Evolutionary conservation across 2,888 invertebrate genomes (phyloP), one percentile per base, ranked within the genome.

Genomic region (Thereva unica): DNA sequence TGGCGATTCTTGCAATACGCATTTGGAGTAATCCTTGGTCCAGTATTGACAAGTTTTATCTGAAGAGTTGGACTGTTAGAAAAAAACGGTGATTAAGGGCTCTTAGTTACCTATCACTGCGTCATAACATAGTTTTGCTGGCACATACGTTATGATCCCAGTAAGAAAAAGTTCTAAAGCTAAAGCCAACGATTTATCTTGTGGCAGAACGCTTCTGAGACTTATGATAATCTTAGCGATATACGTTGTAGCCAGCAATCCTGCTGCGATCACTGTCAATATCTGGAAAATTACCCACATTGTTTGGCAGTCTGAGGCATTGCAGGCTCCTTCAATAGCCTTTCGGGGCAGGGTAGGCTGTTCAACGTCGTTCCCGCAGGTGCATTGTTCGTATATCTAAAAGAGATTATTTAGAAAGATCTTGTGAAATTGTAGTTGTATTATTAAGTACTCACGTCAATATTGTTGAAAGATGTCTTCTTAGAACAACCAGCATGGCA

Each of bases 401-500:
- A 77, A 71, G 63, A 50, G 12, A 66, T 34, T 69, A 45, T 35
- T 23, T 52, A 52, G n/a, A 40, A 53, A n/a, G 44, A 42, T 12
- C 5, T 55, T 4, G 53, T 23, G 12, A 57, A 8, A 37, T 52
- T 44, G 7, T 54, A 42, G 4, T 7, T 41, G 10, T 45, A 34
- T 35, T 45, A 41, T 34, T 35, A n/a, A 8, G 34, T 42, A 68
- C 73, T 72, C 71, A 78, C 76, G 74, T 74, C 78, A 2, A 82
- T 71, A 71, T 78, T 81, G 68, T 83, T 83, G n/a, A 82, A 77
- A n/a, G 76, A 72, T 2, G 78, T 72, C 54, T 80, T 74, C 3
- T 74, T 72, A 5, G 77, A 78, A 75, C 91, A 91, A 1, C 91
- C 91, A 3, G 91, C 91, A 73, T 87, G 86, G 76, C 91, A 91